Conservation (phyloP, 2,888 invertebrate species). For the Caenorhabditis panamensis region DNA sequence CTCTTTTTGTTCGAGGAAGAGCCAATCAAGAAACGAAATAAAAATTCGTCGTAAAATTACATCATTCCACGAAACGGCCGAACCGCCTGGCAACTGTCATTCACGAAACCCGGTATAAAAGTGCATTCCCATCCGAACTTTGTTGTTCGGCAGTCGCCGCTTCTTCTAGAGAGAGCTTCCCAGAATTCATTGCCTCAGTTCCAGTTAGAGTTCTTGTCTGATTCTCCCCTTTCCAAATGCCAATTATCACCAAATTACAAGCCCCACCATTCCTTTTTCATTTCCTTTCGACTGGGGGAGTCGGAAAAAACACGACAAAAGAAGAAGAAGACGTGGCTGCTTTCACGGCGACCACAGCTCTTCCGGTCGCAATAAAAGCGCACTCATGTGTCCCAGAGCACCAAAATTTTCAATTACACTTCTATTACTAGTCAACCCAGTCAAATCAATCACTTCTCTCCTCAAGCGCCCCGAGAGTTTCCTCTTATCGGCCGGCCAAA, state of each 20-base stretch:
- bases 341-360: conserved; percentile 15
- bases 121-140: conserved; percentile 12
- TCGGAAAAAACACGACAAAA: conserved; percentile 18
- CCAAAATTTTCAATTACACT: conserved; percentile 44
- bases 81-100: conserved; percentile 51
- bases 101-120: conserved; percentile 37
- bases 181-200: too few relatives aligned
- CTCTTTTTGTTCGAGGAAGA: conserved; percentile 2
- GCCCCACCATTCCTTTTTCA: background rate
- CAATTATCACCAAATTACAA: conserved; percentile 33
- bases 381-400: conserved; percentile 45
- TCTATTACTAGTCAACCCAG: conserved; percentile 12
- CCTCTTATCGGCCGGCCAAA: conserved; percentile 4
- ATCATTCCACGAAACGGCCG: conserved; percentile 51
- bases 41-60: conserved; percentile 28
- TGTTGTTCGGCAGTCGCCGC: background rate
- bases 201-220: too few relatives aligned
- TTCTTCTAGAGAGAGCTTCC: background rate
- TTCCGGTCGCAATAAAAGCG: conserved; percentile 56
- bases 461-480: background rate
- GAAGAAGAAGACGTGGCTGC: conserved; percentile 16
- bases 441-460: conserved; percentile 33
- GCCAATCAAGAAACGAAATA: conserved; percentile 9
- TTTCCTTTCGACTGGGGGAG: too few relatives aligned
- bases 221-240: conserved; percentile 3